Percentiles rank a stretch among this genome's conserved stretches.
These are phyloP conservation scores for Drosophila kanapiae DNA, from an alignment of 1,140 invertebrate genomes.

Conservation along the genomic window DNA sequence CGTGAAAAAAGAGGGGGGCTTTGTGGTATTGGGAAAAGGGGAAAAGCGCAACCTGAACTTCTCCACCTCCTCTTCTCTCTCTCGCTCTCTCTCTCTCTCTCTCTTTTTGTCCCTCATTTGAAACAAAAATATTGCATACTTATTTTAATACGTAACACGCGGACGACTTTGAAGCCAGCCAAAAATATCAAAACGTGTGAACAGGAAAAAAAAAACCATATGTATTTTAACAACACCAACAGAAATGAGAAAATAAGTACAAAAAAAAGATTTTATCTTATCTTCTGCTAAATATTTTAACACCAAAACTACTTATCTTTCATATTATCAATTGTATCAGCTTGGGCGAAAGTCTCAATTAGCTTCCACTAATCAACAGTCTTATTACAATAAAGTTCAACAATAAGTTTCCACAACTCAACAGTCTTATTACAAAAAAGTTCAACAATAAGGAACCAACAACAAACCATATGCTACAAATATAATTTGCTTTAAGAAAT, in stretches of 20 bases:
- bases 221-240: not conserved
- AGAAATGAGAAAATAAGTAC: not conserved
- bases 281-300: too few relatives aligned
- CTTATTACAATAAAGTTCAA: not conserved
- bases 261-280: not conserved
- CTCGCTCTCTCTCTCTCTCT: conserved; percentile 6
- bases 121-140: conserved; percentile 82
- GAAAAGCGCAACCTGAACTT: conserved; percentile 66
- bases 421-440: too few relatives aligned
- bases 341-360: not conserved
- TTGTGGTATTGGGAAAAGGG: conserved; percentile 13
- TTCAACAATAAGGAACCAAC: too few relatives aligned
- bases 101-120: conserved; percentile 33
- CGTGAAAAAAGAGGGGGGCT: not conserved
- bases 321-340: not conserved
- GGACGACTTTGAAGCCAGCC: conserved; percentile 68
- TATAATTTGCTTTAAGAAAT: not conserved
- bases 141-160: conserved; percentile 83
- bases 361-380: not conserved
- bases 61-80: conserved; percentile 19
- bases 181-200: conserved; percentile 57
- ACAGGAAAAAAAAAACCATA: conserved; percentile 21
- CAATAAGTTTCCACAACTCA: not conserved
- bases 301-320: not conserved
- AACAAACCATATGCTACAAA: not conserved